These are phyloP conservation scores for Abramis brama DNA, from an alignment of 2,113 vertebrate genomes.

Conservation along the genomic window DNA sequence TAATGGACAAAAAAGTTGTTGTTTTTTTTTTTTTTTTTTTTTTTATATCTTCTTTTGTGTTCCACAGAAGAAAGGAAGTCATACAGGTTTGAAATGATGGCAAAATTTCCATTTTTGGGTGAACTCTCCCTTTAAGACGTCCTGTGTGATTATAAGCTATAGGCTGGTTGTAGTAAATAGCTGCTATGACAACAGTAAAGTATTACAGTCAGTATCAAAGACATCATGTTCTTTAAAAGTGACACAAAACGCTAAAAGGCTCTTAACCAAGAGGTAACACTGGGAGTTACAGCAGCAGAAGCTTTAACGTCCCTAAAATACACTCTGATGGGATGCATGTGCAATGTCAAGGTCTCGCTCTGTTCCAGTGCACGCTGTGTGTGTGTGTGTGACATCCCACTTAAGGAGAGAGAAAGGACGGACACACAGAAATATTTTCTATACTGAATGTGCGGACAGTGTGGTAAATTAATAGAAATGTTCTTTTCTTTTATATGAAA, in stretches of 20 bases:
- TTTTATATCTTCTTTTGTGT: background rate
- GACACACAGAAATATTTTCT: background rate
- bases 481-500: background rate
- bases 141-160: background rate
- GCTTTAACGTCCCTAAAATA: constrained; percentile 73
- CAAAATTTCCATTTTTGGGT: background rate
- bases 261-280: background rate
- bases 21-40: too few relatives aligned
- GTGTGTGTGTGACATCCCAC: background rate
- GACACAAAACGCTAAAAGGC: background rate
- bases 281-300: constrained; percentile 51
- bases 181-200: background rate
- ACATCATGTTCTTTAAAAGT: background rate
- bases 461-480: background rate
- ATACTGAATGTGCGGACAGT: background rate
- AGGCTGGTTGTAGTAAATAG: background rate
- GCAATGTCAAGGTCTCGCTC: constrained; percentile 64
- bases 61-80: background rate
- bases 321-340: constrained; percentile 64
- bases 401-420: background rate
- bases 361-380: constrained; percentile 53
- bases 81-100: background rate
- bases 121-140: background rate
- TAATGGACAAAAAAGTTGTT: background rate
- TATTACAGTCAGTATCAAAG: background rate